Evolutionary conservation across 2,888 invertebrate species (phyloP).

Genomic region (Leucophenga montana): DNA sequence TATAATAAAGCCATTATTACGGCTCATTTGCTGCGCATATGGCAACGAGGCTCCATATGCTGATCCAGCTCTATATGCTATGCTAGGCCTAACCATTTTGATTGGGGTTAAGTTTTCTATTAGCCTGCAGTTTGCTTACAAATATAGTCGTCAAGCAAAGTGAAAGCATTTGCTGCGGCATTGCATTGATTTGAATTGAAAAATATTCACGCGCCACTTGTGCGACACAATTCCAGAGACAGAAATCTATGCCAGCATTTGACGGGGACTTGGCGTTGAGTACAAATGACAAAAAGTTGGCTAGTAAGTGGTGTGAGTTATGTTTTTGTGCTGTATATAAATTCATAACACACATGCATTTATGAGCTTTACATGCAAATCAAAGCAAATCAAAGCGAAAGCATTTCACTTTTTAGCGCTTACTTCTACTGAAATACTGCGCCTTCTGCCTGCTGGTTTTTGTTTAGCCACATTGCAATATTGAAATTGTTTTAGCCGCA

Average conservation of each 20-base stretch:
- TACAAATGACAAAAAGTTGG: not conserved
- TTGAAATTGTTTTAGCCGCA: not conserved
- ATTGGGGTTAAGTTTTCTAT: constrained; percentile 5
- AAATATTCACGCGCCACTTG: constrained; percentile 2
- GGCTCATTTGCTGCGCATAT: constrained; percentile 48
- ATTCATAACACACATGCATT: constrained; percentile 23
- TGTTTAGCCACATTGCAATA: no score
- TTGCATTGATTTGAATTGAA: not conserved
- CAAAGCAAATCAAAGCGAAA: no score
- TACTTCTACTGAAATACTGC: no score
- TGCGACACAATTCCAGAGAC: not conserved
- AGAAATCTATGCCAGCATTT: not conserved
- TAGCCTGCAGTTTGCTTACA: not conserved
- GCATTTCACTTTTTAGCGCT: no score
- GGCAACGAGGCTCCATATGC: not conserved
- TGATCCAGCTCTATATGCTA: no score
- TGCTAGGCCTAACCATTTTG: not conserved
- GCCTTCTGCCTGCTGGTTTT: not conserved
- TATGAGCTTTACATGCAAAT: constrained; percentile 25
- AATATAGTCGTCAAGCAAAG: not conserved
- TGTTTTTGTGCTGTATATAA: constrained; percentile 15
- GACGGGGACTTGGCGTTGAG: no score
- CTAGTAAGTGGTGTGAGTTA: not conserved
- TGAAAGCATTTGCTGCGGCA: not conserved
- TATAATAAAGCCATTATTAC: constrained; percentile 58